A percentile compares a stretch with the other conserved stretches of the same genome.
phyloP scores from a whole-genome alignment of 2,797 vertebrate genomes.

The Cygnus olor region DNA sequence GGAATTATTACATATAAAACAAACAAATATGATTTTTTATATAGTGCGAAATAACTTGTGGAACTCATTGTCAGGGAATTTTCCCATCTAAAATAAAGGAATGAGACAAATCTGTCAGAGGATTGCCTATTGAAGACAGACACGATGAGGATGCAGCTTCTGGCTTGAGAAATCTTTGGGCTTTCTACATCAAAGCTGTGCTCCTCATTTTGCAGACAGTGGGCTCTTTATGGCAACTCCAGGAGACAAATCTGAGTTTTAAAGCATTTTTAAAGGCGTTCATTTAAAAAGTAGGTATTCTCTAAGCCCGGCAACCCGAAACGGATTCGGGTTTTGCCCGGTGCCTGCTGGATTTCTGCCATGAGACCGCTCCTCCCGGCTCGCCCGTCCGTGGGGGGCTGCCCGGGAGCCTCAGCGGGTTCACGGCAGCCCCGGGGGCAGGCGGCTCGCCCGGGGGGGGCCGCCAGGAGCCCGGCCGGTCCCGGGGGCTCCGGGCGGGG shows the following conservation, averaged over 20 bases:
- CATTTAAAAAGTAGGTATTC: neutral
- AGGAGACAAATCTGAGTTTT: neutral
- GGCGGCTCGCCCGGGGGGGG: neutral
- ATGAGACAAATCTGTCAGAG: neutral
- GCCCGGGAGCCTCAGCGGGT: too few species aligned
- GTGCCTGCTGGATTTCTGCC: neutral
- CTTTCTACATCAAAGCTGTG: neutral
- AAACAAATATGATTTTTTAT: neutral
- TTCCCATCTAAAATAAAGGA: neutral
- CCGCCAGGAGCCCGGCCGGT: neutral
- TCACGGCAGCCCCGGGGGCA: neutral
- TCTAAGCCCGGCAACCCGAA: neutral
- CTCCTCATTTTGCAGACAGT: neutral
- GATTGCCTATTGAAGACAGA: slow-evolving; percentile 4
- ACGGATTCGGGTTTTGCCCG: neutral
- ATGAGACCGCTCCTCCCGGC: too few species aligned
- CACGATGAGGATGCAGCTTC: neutral
- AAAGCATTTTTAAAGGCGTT: neutral
- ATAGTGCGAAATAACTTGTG: neutral
- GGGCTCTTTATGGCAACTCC: neutral
- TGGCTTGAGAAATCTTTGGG: neutral
- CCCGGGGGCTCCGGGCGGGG: neutral
- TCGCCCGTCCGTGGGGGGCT: too few species aligned
- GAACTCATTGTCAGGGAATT: slow-evolving; percentile 15
- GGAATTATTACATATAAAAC: neutral